Evolutionary conservation across 2,113 vertebrate genomes (phyloP), one percentile per base, ranked within the genome.

Genomic region (Osmerus eperlanus): DNA sequence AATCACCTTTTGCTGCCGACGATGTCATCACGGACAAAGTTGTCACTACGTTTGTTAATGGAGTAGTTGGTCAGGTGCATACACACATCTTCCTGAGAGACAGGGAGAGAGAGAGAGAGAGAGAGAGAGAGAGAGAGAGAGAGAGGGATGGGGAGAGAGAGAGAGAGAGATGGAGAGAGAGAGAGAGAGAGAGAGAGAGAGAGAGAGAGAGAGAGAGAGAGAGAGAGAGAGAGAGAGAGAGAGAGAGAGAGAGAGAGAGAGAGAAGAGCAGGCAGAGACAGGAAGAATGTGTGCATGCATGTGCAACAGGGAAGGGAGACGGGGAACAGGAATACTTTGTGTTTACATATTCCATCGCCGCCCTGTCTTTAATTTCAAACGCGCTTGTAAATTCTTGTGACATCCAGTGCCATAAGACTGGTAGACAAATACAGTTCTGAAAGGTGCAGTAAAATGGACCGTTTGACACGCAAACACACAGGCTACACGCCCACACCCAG

Each of bases 11-110:
- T 91, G 68, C 87, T 90, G 47, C 87, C 86, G 15, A 72, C 62
- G 23, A 73, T 76, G 47, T 86, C 73, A 21, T 90, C 87, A 66
- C 70, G 63, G 67, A 90, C 67, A 76, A 91, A 93, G 79, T 91
- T 92, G 68, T 88, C 81, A 65, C 85, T 91, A 82, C 88, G 86
- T 81, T 91, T 89, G 76, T 89, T 93, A 82, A 95, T 91, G 80
- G 90, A 89, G 83, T 92, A 93, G 83, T 94, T 93, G 80, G 89
- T 92, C 85, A 93, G 88, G 78, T 92, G 90, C 90, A 90, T 89
- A 86, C 87, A 94, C 83, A 92, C 79, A 59, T 93, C 79, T 25
- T 86, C 83, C 91, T 90, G 76, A 59, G 23, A 32, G 12, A 54
- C 11, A 59, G 55, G 14, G 55, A 53, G 23, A 16, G 12, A 65